These are phyloP conservation scores for Cyclina sinensis DNA, from an alignment of 1,140 invertebrate genomes.

Conservation along the genomic window DNA sequence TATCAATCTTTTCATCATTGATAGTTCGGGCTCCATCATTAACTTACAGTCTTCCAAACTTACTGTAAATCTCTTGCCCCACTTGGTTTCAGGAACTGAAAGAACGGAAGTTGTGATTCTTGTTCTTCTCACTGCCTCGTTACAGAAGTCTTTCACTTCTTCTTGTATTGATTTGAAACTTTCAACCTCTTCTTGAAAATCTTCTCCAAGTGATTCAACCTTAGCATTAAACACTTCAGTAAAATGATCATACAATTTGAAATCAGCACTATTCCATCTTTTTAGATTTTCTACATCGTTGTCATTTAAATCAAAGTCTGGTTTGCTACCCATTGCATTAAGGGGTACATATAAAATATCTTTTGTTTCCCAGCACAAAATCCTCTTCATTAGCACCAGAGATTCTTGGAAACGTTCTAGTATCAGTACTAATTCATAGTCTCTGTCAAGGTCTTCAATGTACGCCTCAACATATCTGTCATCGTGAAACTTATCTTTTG, in stretches of 20 bases:
- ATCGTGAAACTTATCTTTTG: conserved; percentile 63
- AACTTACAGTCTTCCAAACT: conserved; percentile 71
- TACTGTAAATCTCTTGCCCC: conserved; percentile 73
- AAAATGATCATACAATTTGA: conserved; percentile 77
- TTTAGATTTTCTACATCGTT: conserved; percentile 64
- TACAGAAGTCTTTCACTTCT: conserved; percentile 71
- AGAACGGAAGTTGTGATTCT: not conserved
- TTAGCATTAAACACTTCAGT: conserved; percentile 65
- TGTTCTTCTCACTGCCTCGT: not conserved
- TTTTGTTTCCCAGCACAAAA: conserved; percentile 81
- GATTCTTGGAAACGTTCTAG: conserved; percentile 83
- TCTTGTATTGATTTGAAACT: conserved; percentile 72
- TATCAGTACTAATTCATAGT: conserved; percentile 80
- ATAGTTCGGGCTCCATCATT: conserved; percentile 73
- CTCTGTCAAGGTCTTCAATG: conserved; percentile 74
- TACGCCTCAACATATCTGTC: conserved; percentile 64
- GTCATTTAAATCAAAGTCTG: conserved; percentile 65
- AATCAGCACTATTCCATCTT: conserved; percentile 74
- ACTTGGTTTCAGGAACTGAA: conserved; percentile 60
- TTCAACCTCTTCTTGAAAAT: conserved; percentile 75
- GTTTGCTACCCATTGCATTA: conserved; percentile 72
- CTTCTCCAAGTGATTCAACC: conserved; percentile 66
- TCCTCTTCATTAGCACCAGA: conserved; percentile 77
- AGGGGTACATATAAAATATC: conserved; percentile 82
- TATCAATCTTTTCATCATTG: conserved; percentile 70